Evolutionary conservation across 2,113 vertebrate genomes (phyloP).

Genomic region (Poecile atricapillus): DNA sequence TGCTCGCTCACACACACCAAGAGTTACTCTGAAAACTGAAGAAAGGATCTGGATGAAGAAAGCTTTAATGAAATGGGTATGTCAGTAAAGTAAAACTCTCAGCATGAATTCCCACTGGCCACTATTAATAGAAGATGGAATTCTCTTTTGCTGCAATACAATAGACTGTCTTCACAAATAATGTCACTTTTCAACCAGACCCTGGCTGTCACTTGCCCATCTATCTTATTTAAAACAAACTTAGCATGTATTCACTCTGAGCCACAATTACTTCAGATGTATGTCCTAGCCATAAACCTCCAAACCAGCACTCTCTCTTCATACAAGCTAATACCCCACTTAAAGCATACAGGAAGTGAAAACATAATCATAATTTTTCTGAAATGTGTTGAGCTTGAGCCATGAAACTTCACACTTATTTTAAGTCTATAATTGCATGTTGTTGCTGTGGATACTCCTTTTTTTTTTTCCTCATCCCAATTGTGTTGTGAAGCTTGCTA

Average conservation of each 20-base stretch:
- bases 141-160: slow-evolving; percentile 41
- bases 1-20: neutral
- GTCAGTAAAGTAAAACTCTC: slow-evolving; percentile 3
- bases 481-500: neutral
- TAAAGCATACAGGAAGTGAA: neutral
- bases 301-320: neutral
- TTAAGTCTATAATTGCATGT: neutral
- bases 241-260: slow-evolving; percentile 15
- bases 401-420: neutral
- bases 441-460: slow-evolving; percentile 13
- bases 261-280: neutral
- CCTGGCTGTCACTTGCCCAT: neutral
- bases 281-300: neutral
- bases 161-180: slow-evolving; percentile 39
- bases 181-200: slow-evolving; percentile 12
- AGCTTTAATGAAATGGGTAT: slow-evolving; percentile 2
- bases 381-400: neutral
- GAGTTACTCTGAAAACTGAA: slow-evolving; percentile 7
- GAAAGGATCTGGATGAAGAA: slow-evolving; percentile 1
- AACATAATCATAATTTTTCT: neutral
- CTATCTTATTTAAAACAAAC: slow-evolving; percentile 40
- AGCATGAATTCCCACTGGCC: slow-evolving; percentile 24
- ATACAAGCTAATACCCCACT: neutral
- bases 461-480: neutral
- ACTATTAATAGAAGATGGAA: slow-evolving; percentile 42